Percentiles rank a stretch among this genome's conserved stretches.
Evolutionary conservation across 2,888 invertebrate genomes (phyloP).

Genomic region (Orchesellides sinensis): DNA sequence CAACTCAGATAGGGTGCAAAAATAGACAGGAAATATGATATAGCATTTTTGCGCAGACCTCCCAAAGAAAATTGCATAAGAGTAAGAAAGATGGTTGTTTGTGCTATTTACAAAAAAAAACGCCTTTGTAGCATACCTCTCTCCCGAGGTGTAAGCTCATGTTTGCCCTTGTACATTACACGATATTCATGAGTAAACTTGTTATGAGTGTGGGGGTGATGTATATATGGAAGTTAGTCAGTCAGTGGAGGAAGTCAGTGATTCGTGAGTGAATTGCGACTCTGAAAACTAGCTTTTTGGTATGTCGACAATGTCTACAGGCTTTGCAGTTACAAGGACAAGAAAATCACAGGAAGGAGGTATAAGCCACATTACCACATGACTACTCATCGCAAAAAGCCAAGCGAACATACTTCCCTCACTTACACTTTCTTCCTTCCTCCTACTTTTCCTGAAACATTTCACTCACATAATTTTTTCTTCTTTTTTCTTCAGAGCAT

Average conservation of each 20-base stretch:
- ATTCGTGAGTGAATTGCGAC: conserved; percentile 52
- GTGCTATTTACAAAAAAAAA: too few species aligned
- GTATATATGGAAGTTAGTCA: background rate
- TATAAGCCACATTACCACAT: conserved; percentile 24
- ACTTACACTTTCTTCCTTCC: background rate
- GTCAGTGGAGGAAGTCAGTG: conserved; percentile 38
- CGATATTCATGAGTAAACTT: too few species aligned
- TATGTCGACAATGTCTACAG: conserved; percentile 12
- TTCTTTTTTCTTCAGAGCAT: too few species aligned
- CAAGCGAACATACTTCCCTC: background rate
- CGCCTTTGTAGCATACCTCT: too few species aligned
- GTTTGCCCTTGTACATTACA: too few species aligned
- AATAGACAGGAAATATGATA: background rate
- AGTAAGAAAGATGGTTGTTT: too few species aligned
- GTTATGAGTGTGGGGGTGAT: too few species aligned
- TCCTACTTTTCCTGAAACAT: background rate
- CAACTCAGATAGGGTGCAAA: background rate
- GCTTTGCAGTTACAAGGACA: background rate
- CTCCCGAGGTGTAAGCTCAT: too few species aligned
- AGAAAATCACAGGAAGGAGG: conserved; percentile 5
- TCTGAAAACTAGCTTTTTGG: conserved; percentile 33
- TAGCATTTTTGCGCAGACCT: background rate
- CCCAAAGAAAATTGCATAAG: too few species aligned
- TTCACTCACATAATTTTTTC: too few species aligned
- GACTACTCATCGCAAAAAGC: conserved; percentile 6